Evolutionary conservation across 1,140 invertebrate species (phyloP).

Genomic region (Steinernema khuongi): DNA sequence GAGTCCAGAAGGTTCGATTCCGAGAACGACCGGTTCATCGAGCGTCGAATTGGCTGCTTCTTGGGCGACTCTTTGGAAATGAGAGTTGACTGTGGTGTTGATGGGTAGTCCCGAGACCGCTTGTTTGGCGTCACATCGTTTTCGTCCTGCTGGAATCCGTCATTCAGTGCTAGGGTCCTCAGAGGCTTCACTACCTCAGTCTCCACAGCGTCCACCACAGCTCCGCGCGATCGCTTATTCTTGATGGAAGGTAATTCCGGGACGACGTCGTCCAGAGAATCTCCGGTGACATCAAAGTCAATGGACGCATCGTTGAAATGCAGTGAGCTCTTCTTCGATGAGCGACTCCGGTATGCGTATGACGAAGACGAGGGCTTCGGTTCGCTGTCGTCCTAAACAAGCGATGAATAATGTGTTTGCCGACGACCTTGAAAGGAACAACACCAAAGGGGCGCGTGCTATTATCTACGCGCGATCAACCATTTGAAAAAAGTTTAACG

Average conservation of each 20-base stretch:
- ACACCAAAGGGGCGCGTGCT: too few relatives aligned
- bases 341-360: not conserved
- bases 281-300: not conserved
- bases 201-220: not conserved
- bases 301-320: not conserved
- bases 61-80: not conserved
- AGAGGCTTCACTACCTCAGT: not conserved
- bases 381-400: not conserved
- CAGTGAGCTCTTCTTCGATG: not conserved
- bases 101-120: not conserved
- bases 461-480: too few relatives aligned
- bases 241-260: not conserved
- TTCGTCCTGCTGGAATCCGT: not conserved
- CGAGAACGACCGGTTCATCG: constrained; percentile 1
- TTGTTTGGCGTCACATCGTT: not conserved
- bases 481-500: too few relatives aligned
- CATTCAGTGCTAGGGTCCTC: not conserved
- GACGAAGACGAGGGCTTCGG: not conserved
- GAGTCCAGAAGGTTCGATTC: not conserved
- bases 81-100: not conserved
- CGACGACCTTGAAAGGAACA: too few relatives aligned
- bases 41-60: not conserved
- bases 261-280: not conserved
- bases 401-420: not conserved
- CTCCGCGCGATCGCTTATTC: not conserved